A percentile compares a stretch with the other conserved stretches of the same genome.
These are phyloP conservation scores for Oligia strigilis DNA, from an alignment of 2,888 invertebrate species.

Conservation along the genomic window DNA sequence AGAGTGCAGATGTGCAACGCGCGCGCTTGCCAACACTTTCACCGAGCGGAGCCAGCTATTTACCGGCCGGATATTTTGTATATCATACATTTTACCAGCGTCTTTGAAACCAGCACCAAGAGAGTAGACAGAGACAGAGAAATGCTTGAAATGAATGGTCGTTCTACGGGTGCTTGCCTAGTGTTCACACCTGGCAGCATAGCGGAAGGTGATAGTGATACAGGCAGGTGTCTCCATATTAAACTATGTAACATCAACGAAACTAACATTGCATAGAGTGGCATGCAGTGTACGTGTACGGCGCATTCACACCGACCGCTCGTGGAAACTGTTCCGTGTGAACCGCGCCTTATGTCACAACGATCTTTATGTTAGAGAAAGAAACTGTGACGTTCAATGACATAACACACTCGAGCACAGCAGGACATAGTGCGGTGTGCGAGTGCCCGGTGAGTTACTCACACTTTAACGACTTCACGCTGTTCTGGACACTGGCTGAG, in stretches of 20 bases:
- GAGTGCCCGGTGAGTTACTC: background rate
- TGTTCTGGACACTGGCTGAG: background rate
- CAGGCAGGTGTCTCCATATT: background rate
- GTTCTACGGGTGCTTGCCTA: too few species aligned
- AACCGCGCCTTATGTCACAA: slow-evolving; percentile 46
- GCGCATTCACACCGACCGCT: background rate
- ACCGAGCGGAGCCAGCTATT: background rate
- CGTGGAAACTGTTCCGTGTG: slow-evolving; percentile 63
- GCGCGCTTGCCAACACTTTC: slow-evolving; percentile 11
- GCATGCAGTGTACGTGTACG: background rate
- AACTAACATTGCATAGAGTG: background rate
- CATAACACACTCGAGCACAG: slow-evolving; percentile 6
- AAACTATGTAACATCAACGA: background rate
- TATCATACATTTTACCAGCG: background rate
- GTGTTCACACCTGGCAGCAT: background rate
- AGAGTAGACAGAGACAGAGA: background rate
- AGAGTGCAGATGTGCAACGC: background rate
- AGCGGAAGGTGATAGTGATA: too few species aligned
- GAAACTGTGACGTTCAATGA: slow-evolving; percentile 25
- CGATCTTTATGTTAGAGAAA: slow-evolving; percentile 15
- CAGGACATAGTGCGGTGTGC: background rate
- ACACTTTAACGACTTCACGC: background rate
- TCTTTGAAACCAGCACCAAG: background rate
- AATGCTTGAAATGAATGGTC: background rate
- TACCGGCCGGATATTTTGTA: background rate